A percentile compares a stretch with the other conserved stretches of the same genome.
phyloP scores from a whole-genome alignment of 2,797 vertebrate species.

The Smutsia temminckii region DNA sequence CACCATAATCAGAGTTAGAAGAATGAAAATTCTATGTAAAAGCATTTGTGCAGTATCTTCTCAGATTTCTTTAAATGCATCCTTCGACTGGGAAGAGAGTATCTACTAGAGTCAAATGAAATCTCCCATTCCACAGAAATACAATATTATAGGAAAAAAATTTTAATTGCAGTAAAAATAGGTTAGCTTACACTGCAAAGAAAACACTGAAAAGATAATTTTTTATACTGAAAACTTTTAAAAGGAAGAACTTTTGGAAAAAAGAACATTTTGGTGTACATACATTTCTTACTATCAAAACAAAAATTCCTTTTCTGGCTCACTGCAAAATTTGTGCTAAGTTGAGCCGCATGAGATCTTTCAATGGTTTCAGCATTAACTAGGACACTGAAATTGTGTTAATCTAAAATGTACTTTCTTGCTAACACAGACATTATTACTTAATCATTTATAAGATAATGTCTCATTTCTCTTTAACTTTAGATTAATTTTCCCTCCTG shows the following conservation, averaged over 20 bases:
- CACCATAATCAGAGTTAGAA: not conserved
- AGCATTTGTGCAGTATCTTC: not conserved
- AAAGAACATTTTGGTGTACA: not conserved
- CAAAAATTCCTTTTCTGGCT: not conserved
- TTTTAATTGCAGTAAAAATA: constrained; percentile 7
- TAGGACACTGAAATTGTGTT: not conserved
- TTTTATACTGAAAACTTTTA: not conserved
- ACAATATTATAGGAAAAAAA: not conserved
- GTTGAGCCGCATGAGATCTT: not conserved
- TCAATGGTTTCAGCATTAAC: not conserved
- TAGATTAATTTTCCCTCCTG: constrained; percentile 40
- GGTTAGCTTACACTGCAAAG: not conserved
- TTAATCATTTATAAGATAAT: not conserved
- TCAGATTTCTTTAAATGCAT: not conserved
- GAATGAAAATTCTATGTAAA: not conserved
- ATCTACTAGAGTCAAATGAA: not conserved
- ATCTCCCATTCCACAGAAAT: not conserved
- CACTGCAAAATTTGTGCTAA: not conserved
- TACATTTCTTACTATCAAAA: constrained; percentile 14
- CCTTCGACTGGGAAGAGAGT: not conserved
- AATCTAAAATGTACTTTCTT: not conserved
- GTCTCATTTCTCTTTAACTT: constrained; percentile 28
- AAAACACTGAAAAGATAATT: constrained; percentile 1
- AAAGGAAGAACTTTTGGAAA: constrained; percentile 6
- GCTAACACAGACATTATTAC: not conserved